A percentile compares a stretch with the other conserved stretches of the same genome.
These are phyloP conservation scores for Calonectris borealis DNA, from an alignment of 2,113 vertebrate species.

Conservation along the genomic window DNA sequence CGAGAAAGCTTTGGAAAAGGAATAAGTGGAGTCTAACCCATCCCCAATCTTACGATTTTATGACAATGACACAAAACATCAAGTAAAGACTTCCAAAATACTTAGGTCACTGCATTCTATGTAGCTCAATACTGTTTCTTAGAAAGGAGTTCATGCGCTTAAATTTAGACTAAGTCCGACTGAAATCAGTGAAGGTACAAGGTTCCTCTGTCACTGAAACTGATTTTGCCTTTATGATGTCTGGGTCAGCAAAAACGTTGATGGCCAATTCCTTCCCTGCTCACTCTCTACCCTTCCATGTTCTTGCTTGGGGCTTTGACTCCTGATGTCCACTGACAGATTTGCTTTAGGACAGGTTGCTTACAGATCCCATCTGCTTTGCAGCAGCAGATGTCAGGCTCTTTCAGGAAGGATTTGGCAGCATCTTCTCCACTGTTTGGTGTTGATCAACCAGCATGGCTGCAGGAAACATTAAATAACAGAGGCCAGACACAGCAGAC, in stretches of 20 bases:
- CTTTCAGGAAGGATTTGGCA: conserved; percentile 19
- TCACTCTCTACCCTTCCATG: neutral
- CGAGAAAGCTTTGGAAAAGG: neutral
- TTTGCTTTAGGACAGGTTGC: neutral
- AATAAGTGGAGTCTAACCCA: neutral
- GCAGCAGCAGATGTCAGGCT: neutral
- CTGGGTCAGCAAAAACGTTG: neutral
- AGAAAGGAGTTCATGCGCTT: neutral
- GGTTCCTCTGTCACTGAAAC: neutral
- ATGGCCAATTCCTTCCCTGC: neutral
- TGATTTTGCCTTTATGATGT: neutral
- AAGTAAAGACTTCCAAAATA: neutral
- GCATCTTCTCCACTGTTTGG: neutral
- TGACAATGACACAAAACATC: neutral
- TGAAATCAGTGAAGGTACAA: neutral
- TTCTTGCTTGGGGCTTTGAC: neutral
- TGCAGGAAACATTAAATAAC: conserved; percentile 25
- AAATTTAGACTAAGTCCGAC: neutral
- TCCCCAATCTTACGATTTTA: neutral
- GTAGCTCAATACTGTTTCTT: neutral
- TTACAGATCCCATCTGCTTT: neutral
- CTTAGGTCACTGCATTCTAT: neutral
- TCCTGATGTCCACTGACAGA: neutral
- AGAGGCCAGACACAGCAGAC: neutral
- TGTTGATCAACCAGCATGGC: neutral